Evolutionary conservation across 30 jellyfish, hydroid and myxozoan species (phyloP).

Genomic region (Chironex yamaguchii): DNA sequence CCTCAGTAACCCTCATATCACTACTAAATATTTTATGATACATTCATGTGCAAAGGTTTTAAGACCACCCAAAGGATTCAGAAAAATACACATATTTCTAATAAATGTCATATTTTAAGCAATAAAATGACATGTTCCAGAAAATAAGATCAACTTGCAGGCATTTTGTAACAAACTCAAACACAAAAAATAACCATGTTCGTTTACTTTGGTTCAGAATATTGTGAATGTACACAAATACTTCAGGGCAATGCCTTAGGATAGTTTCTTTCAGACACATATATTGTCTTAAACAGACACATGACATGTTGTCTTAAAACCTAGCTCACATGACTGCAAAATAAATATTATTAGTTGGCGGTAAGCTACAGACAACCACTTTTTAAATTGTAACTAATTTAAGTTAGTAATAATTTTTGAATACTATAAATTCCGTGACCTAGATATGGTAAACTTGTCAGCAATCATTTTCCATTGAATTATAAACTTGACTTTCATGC

Average conservation of each 20-base stretch:
- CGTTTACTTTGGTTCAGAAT: neutral
- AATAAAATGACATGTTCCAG: too few species aligned
- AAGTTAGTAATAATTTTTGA: neutral
- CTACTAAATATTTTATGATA: too few species aligned
- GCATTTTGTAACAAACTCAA: too few species aligned
- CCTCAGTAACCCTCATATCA: neutral
- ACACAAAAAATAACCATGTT: too few species aligned
- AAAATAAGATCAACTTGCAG: too few species aligned
- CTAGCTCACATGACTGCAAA: neutral
- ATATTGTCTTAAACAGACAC: neutral
- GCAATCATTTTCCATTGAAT: neutral
- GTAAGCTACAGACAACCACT: too few species aligned
- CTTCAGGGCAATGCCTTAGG: neutral
- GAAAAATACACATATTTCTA: slow-evolving; percentile 5
- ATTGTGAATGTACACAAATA: neutral
- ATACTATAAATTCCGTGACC: neutral
- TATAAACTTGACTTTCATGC: neutral
- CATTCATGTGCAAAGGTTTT: too few species aligned
- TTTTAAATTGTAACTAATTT: neutral
- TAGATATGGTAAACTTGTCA: slow-evolving; percentile 5
- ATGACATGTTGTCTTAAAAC: neutral
- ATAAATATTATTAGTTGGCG: neutral
- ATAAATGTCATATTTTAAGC: neutral
- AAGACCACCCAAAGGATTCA: slow-evolving; percentile 11
- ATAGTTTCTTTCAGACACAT: neutral